Evolutionary conservation across 2,888 invertebrate genomes (phyloP), one percentile per base, ranked within the genome.

Genomic region (Yponomeuta cagnagella): DNA sequence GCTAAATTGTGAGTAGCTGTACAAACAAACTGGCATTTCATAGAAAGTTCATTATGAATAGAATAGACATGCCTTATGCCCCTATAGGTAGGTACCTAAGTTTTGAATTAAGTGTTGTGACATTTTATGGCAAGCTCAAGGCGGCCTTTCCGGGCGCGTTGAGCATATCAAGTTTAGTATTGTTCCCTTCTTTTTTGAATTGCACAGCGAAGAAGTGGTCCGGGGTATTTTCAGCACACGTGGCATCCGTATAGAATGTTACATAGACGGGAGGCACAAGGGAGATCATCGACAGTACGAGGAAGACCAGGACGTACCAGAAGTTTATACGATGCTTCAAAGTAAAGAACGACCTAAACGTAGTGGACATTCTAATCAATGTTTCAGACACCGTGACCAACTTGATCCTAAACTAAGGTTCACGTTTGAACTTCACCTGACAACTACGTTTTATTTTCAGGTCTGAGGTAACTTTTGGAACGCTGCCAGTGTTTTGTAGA

Each of bases 221-320:
- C 52, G 52, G 52, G 15, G 52, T 58, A 64, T 71, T 73, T 67
- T 75, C 75, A 3, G 48, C 10, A 63, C 75, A 75, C 12, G 63
- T 65, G 2, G 65, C 69, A 0, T 69, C 31, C 10, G 30, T 31
- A 48, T 73, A 74, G 63, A 75, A 73, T 1, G 75, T 73, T 63
- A 73, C 70, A 52, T 71, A 75, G 3, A 73, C 71, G n/a, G 75
- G 71, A 2, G 73, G 73, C 10, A 69, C 73, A 8, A 75, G 63
- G 10, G 75, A 73, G 5, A 63, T 48, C 10, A 74, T 10, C 9
- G 68, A 71, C 8, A 75, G 65, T 33, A 70, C 12, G n/a, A 72
- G 10, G 10, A 73, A 75, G 12, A 74, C 10, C 2, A 72, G 30
- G 15, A 75, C 72, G 48, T 73, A 74, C 10, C 70, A 31, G 52